Evolutionary conservation across 2,113 vertebrate species (phyloP).

Genomic region (Cryptotis parvus): DNA sequence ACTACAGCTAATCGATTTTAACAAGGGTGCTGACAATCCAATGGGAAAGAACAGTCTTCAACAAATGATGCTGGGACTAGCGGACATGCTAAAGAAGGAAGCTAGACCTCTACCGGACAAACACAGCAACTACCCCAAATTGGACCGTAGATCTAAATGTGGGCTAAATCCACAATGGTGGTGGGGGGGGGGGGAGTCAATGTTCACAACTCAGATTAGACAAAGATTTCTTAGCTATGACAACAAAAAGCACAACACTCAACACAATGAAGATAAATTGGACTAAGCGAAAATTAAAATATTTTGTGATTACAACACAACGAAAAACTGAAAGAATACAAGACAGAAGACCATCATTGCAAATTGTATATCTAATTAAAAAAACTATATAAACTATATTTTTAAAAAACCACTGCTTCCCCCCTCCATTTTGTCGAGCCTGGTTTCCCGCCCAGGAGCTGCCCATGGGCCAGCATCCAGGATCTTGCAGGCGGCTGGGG

Average conservation of each 20-base stretch:
- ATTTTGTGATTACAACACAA: background rate
- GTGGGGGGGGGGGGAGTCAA: background rate
- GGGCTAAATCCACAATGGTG: background rate
- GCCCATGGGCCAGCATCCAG: no score
- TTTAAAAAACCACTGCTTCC: no score
- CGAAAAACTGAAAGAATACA: slow-evolving; percentile 1
- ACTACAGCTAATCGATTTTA: background rate
- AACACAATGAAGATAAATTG: background rate
- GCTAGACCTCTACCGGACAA: background rate
- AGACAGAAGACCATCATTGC: background rate
- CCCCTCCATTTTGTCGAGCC: no score
- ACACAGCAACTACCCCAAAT: slow-evolving; percentile 1
- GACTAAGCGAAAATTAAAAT: slow-evolving; percentile 26
- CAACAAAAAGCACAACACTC: slow-evolving; percentile 1
- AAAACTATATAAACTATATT: background rate
- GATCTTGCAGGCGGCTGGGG: no score
- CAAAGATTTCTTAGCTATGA: slow-evolving; percentile 9
- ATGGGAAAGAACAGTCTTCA: background rate
- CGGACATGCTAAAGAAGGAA: background rate
- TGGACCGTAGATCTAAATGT: background rate
- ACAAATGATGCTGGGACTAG: background rate
- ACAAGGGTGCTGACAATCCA: background rate
- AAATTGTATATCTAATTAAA: background rate
- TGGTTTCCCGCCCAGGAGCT: no score
- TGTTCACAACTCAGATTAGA: background rate